Evolutionary conservation across 2,888 invertebrate genomes (phyloP), one percentile per base, ranked within the genome.

Genomic region (Drosophila subquinaria): DNA sequence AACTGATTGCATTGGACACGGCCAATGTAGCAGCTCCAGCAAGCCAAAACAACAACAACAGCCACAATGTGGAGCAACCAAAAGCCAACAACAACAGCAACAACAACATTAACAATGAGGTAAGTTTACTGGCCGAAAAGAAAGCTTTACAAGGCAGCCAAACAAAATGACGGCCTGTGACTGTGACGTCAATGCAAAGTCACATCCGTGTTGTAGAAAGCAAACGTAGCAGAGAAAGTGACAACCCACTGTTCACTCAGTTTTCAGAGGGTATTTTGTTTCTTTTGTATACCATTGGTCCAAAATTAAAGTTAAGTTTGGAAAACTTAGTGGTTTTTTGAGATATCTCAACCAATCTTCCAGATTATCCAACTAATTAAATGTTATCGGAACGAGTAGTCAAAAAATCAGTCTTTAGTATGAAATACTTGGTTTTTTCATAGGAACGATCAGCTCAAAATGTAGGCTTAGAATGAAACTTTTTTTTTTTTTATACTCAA

Each of bases 1-100:
- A 92, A 79, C 76, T 93, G 70, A 92, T 93, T 87, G 92, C 91
- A 76, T 88, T 93, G 90, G 92, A 93, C 85, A 90, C 84, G 68
- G 77, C 73, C 55, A 59, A 47, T 48, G 57, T 36, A 60, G 42
- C 73, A 52, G 51, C 61, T 47, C 66, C 71, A 69, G 3, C 62
- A 15, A 70, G 38, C 45, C 64, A 43, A 57, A 73, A 33, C 78
- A 76, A 43, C 71, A 71, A 6, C 62, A 17, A 66, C 50, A 68
- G 36, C 61, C 73, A 36, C 76, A 77, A 79, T 72, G 68, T 79
- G 59, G 81, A 79, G 63, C 76, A 77, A 52, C 69, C 75, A 27
- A 69, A 76, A 65, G 30, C 38, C 68, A 68, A 20, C 64, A 76
- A 48, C 59, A 76, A 52, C 61, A 72, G 30, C 73, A 76, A 48